phyloP scores from a whole-genome alignment of 2,888 invertebrate species.

The Oxyteleia sp. region DNA sequence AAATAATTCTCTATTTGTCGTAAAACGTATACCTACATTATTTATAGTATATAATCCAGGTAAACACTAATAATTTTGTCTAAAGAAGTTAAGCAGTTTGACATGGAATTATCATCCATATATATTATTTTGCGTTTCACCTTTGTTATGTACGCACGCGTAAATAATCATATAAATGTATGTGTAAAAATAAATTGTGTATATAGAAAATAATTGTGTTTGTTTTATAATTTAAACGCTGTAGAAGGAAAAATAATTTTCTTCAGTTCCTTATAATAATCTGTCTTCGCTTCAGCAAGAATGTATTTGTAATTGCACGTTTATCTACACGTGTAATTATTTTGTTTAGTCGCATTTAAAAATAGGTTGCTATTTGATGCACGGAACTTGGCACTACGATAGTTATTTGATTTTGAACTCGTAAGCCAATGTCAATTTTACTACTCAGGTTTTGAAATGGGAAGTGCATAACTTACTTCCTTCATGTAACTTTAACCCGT shows the following conservation, averaged over 20 bases:
- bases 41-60: no score
- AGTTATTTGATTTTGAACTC: slow-evolving; percentile 71
- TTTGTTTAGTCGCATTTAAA: slow-evolving; percentile 46
- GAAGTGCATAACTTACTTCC: slow-evolving; percentile 17
- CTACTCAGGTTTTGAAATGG: slow-evolving; percentile 23
- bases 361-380: slow-evolving; percentile 51
- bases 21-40: no score
- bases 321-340: neutral
- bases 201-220: slow-evolving; percentile 5
- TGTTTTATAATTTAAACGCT: no score
- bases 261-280: neutral
- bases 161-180: slow-evolving; percentile 21
- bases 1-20: no score
- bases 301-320: no score
- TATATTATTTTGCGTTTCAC: neutral
- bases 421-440: slow-evolving; percentile 59
- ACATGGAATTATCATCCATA: no score
- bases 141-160: slow-evolving; percentile 5
- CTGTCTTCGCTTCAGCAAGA: neutral
- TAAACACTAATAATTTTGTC: no score
- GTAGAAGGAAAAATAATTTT: neutral
- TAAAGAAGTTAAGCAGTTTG: no score
- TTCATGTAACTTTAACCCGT: no score
- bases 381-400: slow-evolving; percentile 67
- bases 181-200: slow-evolving; percentile 51